Evolutionary conservation across 2,113 vertebrate genomes (phyloP).

Genomic region (Rhinolophus sinicus): DNA sequence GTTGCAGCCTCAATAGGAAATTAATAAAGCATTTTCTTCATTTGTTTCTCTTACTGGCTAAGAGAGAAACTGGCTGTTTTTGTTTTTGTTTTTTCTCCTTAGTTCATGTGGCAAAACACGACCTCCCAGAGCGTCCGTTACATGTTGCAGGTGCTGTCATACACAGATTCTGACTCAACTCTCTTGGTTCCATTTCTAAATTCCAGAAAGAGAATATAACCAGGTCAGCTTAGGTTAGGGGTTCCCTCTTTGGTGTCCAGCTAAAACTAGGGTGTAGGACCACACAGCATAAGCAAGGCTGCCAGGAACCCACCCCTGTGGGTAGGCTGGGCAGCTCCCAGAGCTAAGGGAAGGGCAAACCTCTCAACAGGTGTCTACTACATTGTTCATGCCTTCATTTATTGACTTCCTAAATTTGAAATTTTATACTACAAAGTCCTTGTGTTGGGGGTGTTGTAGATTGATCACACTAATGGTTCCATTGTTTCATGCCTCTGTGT

Average conservation of each 20-base stretch:
- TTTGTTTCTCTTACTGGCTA: background rate
- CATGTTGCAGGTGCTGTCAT: background rate
- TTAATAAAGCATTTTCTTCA: background rate
- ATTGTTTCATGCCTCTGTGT: background rate
- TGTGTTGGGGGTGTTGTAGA: background rate
- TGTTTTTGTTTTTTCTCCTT: background rate
- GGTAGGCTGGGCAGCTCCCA: background rate
- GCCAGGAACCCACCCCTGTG: background rate
- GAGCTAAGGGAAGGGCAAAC: background rate
- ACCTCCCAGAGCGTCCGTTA: background rate
- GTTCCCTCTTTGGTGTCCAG: background rate
- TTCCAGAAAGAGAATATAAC: slow-evolving; percentile 17
- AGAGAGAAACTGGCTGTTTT: background rate
- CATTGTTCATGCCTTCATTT: background rate
- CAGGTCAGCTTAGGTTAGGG: background rate
- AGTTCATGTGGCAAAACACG: background rate
- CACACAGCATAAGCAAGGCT: background rate
- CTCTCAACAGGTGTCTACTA: background rate
- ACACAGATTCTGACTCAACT: background rate
- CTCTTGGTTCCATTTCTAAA: background rate
- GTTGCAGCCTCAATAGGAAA: background rate
- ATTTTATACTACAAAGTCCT: background rate
- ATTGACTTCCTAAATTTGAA: background rate
- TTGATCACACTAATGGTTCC: background rate
- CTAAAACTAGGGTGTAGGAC: background rate